phyloP scores from a whole-genome alignment of 2,113 vertebrate genomes.

The Chlamydotis undulata region DNA sequence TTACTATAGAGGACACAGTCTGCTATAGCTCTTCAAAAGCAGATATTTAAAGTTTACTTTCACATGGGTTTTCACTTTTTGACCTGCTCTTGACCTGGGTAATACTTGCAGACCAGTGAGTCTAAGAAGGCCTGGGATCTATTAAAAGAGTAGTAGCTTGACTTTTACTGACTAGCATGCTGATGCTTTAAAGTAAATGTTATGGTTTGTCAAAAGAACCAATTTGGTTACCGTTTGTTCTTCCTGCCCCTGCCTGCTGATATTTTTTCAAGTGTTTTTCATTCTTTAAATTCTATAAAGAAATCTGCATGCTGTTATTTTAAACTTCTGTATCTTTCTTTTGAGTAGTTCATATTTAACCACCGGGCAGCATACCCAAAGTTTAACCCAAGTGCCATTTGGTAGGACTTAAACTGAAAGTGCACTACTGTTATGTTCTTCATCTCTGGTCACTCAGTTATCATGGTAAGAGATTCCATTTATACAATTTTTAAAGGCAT shows the following conservation, averaged over 20 bases:
- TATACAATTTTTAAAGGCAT: not conserved
- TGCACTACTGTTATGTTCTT: not conserved
- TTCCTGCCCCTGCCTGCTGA: slow-evolving; percentile 82
- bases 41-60: slow-evolving; percentile 86
- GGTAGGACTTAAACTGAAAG: slow-evolving; percentile 63
- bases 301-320: slow-evolving; percentile 85
- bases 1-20: slow-evolving; percentile 73
- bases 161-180: slow-evolving; percentile 86
- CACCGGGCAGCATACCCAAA: slow-evolving; percentile 31
- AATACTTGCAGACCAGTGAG: slow-evolving; percentile 83
- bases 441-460: not conserved
- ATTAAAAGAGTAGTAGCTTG: slow-evolving; percentile 90
- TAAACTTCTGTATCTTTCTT: slow-evolving; percentile 81
- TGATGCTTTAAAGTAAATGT: slow-evolving; percentile 96
- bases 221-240: slow-evolving; percentile 94
- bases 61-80: slow-evolving; percentile 85
- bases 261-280: slow-evolving; percentile 97
- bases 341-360: slow-evolving; percentile 68
- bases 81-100: slow-evolving; percentile 85
- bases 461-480: not conserved
- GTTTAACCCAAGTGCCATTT: slow-evolving; percentile 55
- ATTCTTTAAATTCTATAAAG: slow-evolving; percentile 87
- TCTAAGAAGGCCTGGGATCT: slow-evolving; percentile 88
- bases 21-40: slow-evolving; percentile 75
- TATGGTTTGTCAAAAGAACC: slow-evolving; percentile 98